Base-by-base conservation (phyloP, 2,113 vertebrate genomes). In the Mesembrinibis cayennensis region DNA sequence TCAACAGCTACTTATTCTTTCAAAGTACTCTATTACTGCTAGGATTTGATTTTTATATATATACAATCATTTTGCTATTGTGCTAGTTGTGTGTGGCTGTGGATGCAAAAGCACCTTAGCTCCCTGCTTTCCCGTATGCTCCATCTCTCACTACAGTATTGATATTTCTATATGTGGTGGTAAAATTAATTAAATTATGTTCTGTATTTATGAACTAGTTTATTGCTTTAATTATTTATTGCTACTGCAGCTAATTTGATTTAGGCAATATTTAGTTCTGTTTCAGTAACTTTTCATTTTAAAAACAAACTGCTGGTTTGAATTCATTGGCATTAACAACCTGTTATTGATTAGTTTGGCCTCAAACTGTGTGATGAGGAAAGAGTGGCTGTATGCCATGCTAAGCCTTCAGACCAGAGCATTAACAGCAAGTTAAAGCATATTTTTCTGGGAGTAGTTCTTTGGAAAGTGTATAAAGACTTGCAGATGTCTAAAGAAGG, bases 271-370 rank as follows among this genome's bases (percentile, higher is more conserved):
- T 94, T 95, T 95, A 82, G 85, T 97, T 96, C 84, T 95, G 78
- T 95, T 95, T 95, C 94, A 91, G 89, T 95, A 90, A 81, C 66
- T 93, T 83, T 91, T 93, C 62, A 81, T 95, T 94, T 94, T 62
- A 32, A 70, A 95, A 97, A 49, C 94, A 94, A 90, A 82, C 82
- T 53, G 50, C 83, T 90, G 55, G 29, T 89, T 91, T 38, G 89
- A 93, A 93, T 94, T 95, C 87, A 66, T 85, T 85, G 85, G 87
- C 94, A 63, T 91, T 93, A 96, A 90, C 89, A 94, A 44, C 45
- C 26, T 44, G 53, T 38, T 95, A 96, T 95, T 95, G 95, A 97
- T 97, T 89, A 82, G 95, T 76, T 93, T 95, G 91, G 91, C 84
- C 70, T 95, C 94, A 76, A 27, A 79, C 70, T 90, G 91, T 76